Evolutionary conservation across 1,140 invertebrate species (phyloP).

Genomic region (Chironomus tepperi): DNA sequence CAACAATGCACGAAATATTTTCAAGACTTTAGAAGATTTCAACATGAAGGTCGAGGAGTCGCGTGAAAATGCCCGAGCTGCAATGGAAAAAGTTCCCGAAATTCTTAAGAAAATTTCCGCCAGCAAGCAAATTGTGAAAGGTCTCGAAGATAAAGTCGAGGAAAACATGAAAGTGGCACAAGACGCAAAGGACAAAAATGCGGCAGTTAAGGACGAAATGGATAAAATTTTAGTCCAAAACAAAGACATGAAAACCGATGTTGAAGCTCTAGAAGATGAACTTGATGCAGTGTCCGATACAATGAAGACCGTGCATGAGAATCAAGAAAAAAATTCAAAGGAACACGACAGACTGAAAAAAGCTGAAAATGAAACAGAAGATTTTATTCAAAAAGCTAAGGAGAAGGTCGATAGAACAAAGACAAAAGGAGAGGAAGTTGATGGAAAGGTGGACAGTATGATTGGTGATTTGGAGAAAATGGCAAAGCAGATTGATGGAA

Average conservation of each 20-base stretch:
- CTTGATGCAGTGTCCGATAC: not conserved
- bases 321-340: not conserved
- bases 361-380: not conserved
- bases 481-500: not conserved
- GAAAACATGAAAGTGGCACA: not conserved
- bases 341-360: not conserved
- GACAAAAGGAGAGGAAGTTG: not conserved
- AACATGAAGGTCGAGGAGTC: not conserved
- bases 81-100: constrained; percentile 15
- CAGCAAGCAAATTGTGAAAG: not conserved
- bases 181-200: not conserved
- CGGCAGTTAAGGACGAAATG: not conserved
- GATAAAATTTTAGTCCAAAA: not conserved
- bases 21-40: constrained; percentile 7
- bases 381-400: not conserved
- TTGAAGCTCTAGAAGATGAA: not conserved
- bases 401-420: not conserved
- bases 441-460: not conserved
- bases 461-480: not conserved
- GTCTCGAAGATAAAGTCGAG: not conserved
- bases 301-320: not conserved
- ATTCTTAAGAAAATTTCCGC: not conserved
- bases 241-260: not conserved
- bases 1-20: not conserved
- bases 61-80: not conserved